These are phyloP conservation scores for Pyrgilauda ruficollis DNA, from an alignment of 2,113 vertebrate genomes.

Conservation along the genomic window DNA sequence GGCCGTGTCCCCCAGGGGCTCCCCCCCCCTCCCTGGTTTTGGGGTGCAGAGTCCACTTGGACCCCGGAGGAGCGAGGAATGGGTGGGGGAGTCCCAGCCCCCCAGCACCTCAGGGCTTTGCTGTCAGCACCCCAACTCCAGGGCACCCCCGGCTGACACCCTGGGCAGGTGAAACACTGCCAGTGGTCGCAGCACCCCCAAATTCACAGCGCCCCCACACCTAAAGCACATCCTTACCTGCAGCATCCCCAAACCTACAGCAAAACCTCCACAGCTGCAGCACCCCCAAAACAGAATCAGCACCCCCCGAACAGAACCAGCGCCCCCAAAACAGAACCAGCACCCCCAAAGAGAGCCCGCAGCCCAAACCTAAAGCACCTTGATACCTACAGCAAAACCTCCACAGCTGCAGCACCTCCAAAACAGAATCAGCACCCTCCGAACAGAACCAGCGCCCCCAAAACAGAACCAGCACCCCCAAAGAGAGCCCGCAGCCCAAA, in stretches of 20 bases:
- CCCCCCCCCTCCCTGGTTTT: accelerated
- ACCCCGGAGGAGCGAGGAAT: neutral
- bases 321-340: too few relatives aligned
- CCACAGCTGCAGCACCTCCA: neutral
- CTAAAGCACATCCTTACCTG: neutral
- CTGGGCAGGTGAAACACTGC: neutral
- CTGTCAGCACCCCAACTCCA: neutral
- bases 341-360: neutral
- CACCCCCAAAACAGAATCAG: too few relatives aligned
- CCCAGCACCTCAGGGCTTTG: neutral
- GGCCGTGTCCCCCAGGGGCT: accelerated
- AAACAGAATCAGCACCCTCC: too few relatives aligned
- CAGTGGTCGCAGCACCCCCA: neutral
- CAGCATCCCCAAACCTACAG: neutral
- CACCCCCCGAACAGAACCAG: too few relatives aligned
- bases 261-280: neutral
- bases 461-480: too few relatives aligned
- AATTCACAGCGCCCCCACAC: neutral
- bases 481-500: too few relatives aligned
- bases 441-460: neutral
- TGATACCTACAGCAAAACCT: neutral
- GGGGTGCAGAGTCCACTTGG: neutral
- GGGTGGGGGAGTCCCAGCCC: neutral
- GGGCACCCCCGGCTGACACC: neutral
- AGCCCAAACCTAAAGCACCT: too few relatives aligned